Evolutionary conservation across 2,797 vertebrate genomes (phyloP).

Genomic region (Pelochelys cantorii): DNA sequence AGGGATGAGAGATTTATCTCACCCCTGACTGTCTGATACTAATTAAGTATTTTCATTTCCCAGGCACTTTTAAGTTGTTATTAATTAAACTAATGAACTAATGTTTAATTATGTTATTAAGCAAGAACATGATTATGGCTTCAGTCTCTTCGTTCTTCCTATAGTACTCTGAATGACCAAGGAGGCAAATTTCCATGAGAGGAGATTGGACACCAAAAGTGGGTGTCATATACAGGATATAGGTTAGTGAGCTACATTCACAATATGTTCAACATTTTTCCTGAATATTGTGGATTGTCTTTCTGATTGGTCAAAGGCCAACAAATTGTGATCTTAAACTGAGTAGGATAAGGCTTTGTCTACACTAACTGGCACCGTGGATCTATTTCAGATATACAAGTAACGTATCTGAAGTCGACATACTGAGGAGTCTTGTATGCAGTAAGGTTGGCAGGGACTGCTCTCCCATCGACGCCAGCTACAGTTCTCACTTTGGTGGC

Average conservation of each 20-base stretch:
- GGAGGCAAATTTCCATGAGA: neutral
- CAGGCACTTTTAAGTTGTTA: neutral
- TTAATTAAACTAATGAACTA: neutral
- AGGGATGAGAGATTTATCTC: neutral
- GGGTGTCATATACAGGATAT: neutral
- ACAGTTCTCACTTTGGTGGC: too few species aligned
- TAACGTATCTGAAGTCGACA: too few species aligned
- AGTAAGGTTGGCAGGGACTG: too few species aligned
- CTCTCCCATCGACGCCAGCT: too few species aligned
- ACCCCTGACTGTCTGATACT: neutral
- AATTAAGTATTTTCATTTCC: neutral
- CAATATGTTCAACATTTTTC: neutral
- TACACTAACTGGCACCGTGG: too few species aligned
- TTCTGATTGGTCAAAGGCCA: neutral
- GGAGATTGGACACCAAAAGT: neutral
- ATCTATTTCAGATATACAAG: too few species aligned
- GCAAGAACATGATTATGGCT: neutral
- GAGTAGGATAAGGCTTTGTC: neutral
- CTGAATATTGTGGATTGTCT: neutral
- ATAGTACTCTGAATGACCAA: neutral
- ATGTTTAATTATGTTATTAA: neutral
- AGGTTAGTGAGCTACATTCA: neutral
- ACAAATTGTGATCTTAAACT: neutral
- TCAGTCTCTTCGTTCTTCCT: neutral
- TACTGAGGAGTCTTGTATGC: too few species aligned